phyloP scores from a whole-genome alignment of 2,888 invertebrate species.

The Baronia brevicornis region DNA sequence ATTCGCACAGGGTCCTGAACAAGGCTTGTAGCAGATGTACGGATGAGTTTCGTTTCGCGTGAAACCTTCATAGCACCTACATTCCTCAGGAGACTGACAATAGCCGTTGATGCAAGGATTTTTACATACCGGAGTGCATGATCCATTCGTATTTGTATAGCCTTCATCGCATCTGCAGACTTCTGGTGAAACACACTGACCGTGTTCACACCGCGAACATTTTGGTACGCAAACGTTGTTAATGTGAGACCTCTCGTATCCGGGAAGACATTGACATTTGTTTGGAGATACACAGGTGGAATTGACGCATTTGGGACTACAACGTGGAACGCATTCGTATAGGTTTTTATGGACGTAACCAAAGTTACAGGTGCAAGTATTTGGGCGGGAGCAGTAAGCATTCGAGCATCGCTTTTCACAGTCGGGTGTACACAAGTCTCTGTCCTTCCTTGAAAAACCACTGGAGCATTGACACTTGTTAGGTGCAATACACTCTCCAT shows the following conservation, averaged over 20 bases:
- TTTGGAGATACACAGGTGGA: constrained; percentile 20
- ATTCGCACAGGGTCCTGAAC: constrained; percentile 14
- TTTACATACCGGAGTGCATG: constrained; percentile 42
- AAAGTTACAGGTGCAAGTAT: too few relatives aligned
- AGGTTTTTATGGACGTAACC: too few relatives aligned
- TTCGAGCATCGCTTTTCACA: too few relatives aligned
- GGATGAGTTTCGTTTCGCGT: constrained; percentile 20
- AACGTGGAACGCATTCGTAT: constrained; percentile 16
- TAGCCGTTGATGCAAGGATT: constrained; percentile 39
- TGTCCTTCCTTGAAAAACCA: too few relatives aligned
- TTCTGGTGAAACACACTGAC: constrained; percentile 18
- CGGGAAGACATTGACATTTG: constrained; percentile 18
- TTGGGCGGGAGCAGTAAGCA: too few relatives aligned
- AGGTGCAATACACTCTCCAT: constrained; percentile 37
- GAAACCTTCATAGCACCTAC: constrained; percentile 39
- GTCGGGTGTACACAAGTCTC: too few relatives aligned
- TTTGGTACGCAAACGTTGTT: constrained; percentile 36
- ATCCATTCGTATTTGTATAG: constrained; percentile 13
- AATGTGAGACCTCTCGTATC: constrained; percentile 27
- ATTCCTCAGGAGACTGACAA: constrained; percentile 37
- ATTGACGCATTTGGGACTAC: constrained; percentile 16
- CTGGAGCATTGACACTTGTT: constrained; percentile 30
- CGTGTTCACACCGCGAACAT: constrained; percentile 21
- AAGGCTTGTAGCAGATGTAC: constrained; percentile 30
- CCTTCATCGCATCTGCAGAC: constrained; percentile 20